These are phyloP conservation scores for Pangasius krempfi DNA, from an alignment of 2,797 vertebrate genomes.

Conservation along the genomic window DNA sequence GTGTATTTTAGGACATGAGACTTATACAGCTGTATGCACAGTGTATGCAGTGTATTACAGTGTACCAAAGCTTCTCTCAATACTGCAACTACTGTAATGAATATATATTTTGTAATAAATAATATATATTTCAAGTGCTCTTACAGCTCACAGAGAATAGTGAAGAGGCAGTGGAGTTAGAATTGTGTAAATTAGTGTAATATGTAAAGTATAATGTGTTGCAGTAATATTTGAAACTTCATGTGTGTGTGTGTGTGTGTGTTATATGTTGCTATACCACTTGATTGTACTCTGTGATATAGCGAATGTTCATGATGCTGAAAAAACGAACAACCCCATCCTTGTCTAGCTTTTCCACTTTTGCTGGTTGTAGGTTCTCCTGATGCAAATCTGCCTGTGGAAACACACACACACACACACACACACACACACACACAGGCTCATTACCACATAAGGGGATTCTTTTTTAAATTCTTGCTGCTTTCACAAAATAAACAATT, in stretches of 20 bases:
- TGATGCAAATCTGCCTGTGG: constrained; percentile 82
- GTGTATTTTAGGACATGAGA: neutral
- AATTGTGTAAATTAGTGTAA: neutral
- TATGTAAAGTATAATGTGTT: neutral
- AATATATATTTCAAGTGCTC: neutral
- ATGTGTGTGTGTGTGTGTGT: neutral
- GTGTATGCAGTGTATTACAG: neutral
- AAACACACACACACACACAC: constrained; percentile 7
- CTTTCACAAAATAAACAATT: neutral
- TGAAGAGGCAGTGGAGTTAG: neutral
- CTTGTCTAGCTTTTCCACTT: constrained; percentile 70
- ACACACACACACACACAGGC: neutral
- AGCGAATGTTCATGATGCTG: constrained; percentile 78
- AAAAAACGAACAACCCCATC: constrained; percentile 83
- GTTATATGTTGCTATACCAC: constrained; percentile 71
- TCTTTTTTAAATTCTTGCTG: neutral
- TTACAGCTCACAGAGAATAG: neutral
- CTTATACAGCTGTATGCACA: neutral
- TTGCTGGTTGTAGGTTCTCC: constrained; percentile 74
- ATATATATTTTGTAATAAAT: neutral
- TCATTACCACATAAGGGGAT: neutral
- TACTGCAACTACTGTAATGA: neutral
- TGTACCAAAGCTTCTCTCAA: neutral
- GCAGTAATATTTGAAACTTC: neutral
- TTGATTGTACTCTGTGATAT: constrained; percentile 89